Evolutionary conservation across 2,797 vertebrate genomes (phyloP), one percentile per base, ranked within the genome.

Genomic region (Coluber constrictor): DNA sequence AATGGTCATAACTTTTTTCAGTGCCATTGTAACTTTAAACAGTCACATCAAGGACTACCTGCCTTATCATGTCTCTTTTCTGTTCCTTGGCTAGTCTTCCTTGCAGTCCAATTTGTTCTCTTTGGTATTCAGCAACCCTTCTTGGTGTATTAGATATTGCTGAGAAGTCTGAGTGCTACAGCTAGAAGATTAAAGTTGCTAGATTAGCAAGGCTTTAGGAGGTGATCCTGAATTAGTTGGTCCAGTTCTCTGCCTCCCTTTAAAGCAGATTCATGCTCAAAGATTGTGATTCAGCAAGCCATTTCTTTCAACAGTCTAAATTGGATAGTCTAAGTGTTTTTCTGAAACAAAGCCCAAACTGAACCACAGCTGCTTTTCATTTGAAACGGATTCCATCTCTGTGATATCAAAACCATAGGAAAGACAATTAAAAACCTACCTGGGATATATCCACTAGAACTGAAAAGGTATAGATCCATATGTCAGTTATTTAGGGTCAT

Each of bases 401-500:
- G 43, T 61, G 87, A 5, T 90, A 92, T 37, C 66, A 91, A 94
- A 94, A 13, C 23, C 88, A 59, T 0, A 3, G 37, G 54, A 90
- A 92, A 95, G 95, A n/a, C 66, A 93, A 93, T 0, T 0, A 95
- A 89, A 94, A 95, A 94, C 94, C 86, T 61, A 90, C 57, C 90
- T 94, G 94, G 90, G 93, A 74, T 66, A 95, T 92, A 94, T 66
- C 94, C 91, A 94, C 63, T 5, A 16, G 43, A 70, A 92, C 57
- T 47, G 87, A 92, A 89, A 87, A 91, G 61, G 18, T 43, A 29
- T 29, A 10, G 56, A 59, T 25, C 54, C 37, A 25, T 66, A 54
- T 89, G 90, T 87, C 93, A 86, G 47, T 91, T 92, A 94, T 92
- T 94, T 92, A 93, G 93, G 93, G 93, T 97, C 93, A 1, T 95